Evolutionary conservation across 2,797 vertebrate species (phyloP), one percentile per base, ranked within the genome.

Genomic region (Sebastes matsubarae): DNA sequence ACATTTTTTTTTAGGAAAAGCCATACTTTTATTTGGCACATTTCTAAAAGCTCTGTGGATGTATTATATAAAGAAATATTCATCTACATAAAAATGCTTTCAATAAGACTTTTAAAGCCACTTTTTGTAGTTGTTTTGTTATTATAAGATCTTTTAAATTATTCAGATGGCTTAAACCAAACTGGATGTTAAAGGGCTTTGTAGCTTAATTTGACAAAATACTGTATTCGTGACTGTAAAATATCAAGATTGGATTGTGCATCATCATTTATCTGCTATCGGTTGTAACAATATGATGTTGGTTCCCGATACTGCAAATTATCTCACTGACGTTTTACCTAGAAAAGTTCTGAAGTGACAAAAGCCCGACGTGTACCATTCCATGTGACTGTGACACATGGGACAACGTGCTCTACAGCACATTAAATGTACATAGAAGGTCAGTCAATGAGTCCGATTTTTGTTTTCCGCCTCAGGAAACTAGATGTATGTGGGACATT

Each of bases 361-460:
- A 30, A 59, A 36, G 25, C 22, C 7, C 2, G 2, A 30, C 24
- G 16, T 57, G 2, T 16, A 24, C 20, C 27, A 5, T 52, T 11
- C 13, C 50, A 12, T 57, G 8, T 11, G 68, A 66, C 68, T 71
- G 80, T 81, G 83, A 79, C 75, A 66, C 69, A 25, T 60, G 57
- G 60, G 72, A 82, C 46, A 58, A 50, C 32, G n/a, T 3, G 50
- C 58, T 68, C 24, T 24, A 34, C 66, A 27, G 34, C 63, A 66
- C 34, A 65, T 72, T 65, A 55, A 65, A 87, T 75, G 75, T 50
- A 69, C 54, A 79, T 22, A 64, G 46, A 81, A 80, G 83, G 83
- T 76, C 82, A 90, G 83, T 81, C 63, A 75, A 75, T 87, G 88
- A 93, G 88, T 93, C 91, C 89, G 81, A 87, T 90, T 86, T 79